Evolutionary conservation across 2,113 vertebrate species (phyloP).

Genomic region (Plestiodon gilberti): DNA sequence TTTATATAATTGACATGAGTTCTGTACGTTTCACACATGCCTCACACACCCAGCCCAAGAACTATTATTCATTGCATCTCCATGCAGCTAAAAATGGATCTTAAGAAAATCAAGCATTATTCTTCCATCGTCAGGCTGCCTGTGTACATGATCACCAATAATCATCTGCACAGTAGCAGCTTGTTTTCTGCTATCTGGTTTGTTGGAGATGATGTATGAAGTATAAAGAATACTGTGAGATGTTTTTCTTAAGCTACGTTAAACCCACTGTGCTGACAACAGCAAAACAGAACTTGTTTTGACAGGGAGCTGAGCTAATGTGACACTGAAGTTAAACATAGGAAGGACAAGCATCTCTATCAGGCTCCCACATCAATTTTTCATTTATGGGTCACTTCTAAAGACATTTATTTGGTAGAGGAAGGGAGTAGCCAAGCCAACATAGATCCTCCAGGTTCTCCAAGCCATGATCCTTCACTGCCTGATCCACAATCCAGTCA

Average conservation of each 20-base stretch:
- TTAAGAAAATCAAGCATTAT: conserved; percentile 13
- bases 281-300: conserved; percentile 64
- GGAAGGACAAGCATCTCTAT: conserved; percentile 50
- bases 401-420: conserved; percentile 2
- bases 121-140: conserved; percentile 27
- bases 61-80: not conserved
- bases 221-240: conserved; percentile 51
- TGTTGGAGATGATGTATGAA: conserved; percentile 64
- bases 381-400: conserved; percentile 48
- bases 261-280: conserved; percentile 69
- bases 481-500: not conserved
- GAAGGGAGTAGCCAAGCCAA: not conserved
- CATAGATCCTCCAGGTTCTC: not conserved
- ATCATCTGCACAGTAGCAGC: conserved; percentile 39
- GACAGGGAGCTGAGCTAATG: conserved; percentile 56
- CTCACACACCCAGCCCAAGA: conserved; percentile 3
- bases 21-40: conserved; percentile 23
- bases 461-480: not conserved
- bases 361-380: conserved; percentile 23
- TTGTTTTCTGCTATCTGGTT: conserved; percentile 65
- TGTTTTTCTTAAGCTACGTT: conserved; percentile 68
- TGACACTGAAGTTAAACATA: conserved; percentile 42
- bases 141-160: conserved; percentile 46
- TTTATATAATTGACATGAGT: conserved; percentile 6
- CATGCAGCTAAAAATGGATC: conserved; percentile 21